These are phyloP conservation scores for Lydus trimaculatus DNA, from an alignment of 2,888 invertebrate genomes.

Conservation along the genomic window DNA sequence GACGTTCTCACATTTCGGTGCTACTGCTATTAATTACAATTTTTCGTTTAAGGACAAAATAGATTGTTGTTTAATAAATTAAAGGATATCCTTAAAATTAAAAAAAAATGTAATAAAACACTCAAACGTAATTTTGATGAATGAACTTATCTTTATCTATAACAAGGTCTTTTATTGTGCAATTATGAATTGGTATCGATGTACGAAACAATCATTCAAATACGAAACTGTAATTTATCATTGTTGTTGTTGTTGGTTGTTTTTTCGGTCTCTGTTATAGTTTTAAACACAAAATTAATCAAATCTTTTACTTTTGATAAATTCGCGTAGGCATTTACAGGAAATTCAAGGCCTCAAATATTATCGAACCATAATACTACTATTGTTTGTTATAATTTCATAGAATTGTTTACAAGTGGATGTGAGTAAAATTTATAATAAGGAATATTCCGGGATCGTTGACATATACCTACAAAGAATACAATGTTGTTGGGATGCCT, in stretches of 20 bases:
- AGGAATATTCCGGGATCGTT: conserved; percentile 4
- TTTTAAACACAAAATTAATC: too few relatives aligned
- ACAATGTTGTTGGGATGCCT: too few relatives aligned
- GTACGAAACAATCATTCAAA: conserved; percentile 1
- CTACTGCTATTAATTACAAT: neutral
- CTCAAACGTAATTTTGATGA: conserved; percentile 4
- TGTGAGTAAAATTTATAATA: neutral
- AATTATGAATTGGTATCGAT: neutral
- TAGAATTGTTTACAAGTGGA: conserved; percentile 28
- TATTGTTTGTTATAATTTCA: conserved; percentile 38
- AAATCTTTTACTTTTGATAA: neutral
- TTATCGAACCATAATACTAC: neutral
- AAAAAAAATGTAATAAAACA: neutral
- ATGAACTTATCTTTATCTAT: conserved; percentile 5
- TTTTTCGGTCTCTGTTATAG: too few relatives aligned
- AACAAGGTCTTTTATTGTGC: conserved; percentile 1
- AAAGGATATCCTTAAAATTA: neutral
- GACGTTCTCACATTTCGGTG: neutral
- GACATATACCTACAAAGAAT: neutral
- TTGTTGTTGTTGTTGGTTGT: neutral
- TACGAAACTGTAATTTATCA: neutral
- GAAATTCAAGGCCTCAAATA: conserved; percentile 9
- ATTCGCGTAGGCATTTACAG: conserved; percentile 1
- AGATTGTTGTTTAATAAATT: neutral
- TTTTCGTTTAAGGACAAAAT: neutral